Evolutionary conservation across 2,888 invertebrate species (phyloP).

Genomic region (Silvanus unidentatus): DNA sequence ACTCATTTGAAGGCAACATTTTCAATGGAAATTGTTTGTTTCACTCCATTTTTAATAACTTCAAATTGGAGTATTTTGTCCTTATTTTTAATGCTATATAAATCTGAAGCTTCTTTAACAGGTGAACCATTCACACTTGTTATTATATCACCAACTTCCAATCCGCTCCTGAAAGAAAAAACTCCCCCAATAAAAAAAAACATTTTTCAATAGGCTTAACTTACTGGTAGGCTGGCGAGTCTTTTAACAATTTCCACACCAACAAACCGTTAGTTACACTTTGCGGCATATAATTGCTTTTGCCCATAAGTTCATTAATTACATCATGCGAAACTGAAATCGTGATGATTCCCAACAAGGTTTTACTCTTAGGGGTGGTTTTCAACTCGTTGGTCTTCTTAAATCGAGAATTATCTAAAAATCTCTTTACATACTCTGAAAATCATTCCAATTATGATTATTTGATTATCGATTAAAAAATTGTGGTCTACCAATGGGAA

Average conservation of each 20-base stretch:
- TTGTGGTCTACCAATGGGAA: conserved; percentile 72
- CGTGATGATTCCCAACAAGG: conserved; percentile 64
- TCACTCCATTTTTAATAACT: too few relatives aligned
- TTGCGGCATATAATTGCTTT: conserved; percentile 59
- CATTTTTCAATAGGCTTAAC: not conserved
- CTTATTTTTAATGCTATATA: conserved; percentile 17
- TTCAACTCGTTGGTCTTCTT: not conserved
- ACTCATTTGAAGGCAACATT: too few relatives aligned
- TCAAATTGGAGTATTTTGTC: conserved; percentile 8
- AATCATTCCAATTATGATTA: conserved; percentile 39
- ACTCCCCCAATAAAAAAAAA: not conserved
- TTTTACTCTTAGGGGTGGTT: conserved; percentile 42
- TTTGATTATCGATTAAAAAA: too few relatives aligned
- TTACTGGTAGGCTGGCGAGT: conserved; percentile 82
- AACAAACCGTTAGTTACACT: conserved; percentile 73
- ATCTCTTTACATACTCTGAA: conserved; percentile 69
- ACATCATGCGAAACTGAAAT: conserved; percentile 75
- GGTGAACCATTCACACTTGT: conserved; percentile 62
- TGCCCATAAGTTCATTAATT: conserved; percentile 61
- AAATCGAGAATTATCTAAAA: conserved; percentile 52
- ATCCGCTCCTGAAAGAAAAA: conserved; percentile 62
- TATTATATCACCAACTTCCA: conserved; percentile 82
- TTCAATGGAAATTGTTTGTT: too few relatives aligned
- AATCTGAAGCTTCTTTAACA: conserved; percentile 24
- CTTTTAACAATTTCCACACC: conserved; percentile 80